phyloP scores from a whole-genome alignment of 2,888 invertebrate genomes.

The Tipula lateralis region DNA sequence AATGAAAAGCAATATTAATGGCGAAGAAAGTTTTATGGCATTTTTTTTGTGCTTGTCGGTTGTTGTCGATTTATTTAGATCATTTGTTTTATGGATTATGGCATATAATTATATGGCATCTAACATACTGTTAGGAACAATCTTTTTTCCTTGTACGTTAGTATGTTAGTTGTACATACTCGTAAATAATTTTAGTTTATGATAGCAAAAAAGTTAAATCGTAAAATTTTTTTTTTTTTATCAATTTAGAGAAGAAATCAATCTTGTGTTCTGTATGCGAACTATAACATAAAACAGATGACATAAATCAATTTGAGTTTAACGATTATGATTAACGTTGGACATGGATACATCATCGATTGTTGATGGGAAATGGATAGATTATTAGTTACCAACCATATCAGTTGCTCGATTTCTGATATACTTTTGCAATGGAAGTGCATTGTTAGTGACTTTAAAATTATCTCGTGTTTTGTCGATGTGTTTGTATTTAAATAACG shows the following conservation, averaged over 20 bases:
- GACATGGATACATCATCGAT: too few species aligned
- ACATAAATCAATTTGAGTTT: background rate
- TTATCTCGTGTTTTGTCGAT: too few species aligned
- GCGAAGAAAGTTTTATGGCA: conserved; percentile 3
- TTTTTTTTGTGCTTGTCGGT: background rate
- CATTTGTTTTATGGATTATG: conserved; percentile 19
- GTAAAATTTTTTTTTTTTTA: background rate
- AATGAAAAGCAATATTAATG: conserved; percentile 1
- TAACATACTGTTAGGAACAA: background rate
- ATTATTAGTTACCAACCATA: too few species aligned
- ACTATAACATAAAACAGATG: background rate
- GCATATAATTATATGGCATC: background rate
- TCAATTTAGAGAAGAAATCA: background rate
- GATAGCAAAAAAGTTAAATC: background rate
- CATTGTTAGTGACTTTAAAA: too few species aligned
- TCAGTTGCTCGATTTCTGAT: too few species aligned
- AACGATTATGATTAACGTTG: background rate
- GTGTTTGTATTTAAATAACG: too few species aligned
- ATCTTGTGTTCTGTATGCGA: background rate
- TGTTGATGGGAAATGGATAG: too few species aligned
- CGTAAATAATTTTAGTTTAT: background rate
- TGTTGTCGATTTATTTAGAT: conserved; percentile 24
- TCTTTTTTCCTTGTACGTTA: background rate
- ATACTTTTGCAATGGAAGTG: too few species aligned
- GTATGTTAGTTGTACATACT: background rate